Percentiles rank a stretch among this genome's conserved stretches.
Conservation (phyloP, 2,888 invertebrate species). For the Eueremaeus valkanovi region DNA sequence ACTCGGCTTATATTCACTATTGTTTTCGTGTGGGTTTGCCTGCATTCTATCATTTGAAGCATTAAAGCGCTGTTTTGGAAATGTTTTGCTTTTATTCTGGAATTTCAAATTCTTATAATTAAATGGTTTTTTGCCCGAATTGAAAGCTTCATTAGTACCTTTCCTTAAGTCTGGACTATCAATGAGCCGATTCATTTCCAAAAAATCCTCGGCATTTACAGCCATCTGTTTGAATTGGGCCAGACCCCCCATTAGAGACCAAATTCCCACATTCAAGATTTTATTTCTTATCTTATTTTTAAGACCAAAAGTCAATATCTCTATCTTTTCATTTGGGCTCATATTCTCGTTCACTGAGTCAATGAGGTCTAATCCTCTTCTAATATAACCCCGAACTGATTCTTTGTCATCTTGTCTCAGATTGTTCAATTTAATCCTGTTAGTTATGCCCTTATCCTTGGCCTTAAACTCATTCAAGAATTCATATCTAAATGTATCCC, state of each 20-base stretch:
- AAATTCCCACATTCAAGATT: neutral
- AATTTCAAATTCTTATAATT: neutral
- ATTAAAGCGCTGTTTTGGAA: too few relatives aligned
- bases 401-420: neutral
- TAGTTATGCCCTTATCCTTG: neutral
- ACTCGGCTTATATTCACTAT: too few relatives aligned
- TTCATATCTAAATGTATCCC: neutral
- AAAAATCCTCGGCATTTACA: neutral
- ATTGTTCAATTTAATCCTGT: neutral
- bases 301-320: neutral
- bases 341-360: neutral
- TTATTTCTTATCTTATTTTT: neutral
- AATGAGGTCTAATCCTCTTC: neutral
- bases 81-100: neutral
- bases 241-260: neutral
- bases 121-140: neutral
- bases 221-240: neutral
- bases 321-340: neutral
- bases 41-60: too few relatives aligned
- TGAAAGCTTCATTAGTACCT: neutral
- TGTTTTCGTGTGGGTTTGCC: too few relatives aligned
- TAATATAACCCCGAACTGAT: neutral
- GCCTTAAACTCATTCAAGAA: neutral
- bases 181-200: neutral
- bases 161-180: neutral